Conservation (phyloP, 2,113 vertebrate species). For the Malurus elegans region DNA sequence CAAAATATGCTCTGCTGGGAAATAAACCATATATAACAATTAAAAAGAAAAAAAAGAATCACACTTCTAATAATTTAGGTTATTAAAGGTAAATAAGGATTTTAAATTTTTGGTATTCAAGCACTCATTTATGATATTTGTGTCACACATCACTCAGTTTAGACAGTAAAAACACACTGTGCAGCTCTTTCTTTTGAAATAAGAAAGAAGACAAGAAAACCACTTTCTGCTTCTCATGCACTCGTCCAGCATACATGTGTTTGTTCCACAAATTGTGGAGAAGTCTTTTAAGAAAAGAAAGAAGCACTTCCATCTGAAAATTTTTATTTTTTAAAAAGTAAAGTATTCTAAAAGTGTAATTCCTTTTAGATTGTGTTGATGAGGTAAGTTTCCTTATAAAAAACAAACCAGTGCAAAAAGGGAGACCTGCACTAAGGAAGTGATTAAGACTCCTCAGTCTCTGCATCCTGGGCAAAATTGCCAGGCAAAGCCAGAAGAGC, state of each 20-base stretch:
- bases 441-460: neutral
- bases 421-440: neutral
- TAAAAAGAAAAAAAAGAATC: neutral
- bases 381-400: neutral
- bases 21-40: slow-evolving; percentile 11
- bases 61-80: neutral
- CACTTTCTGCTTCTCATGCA: neutral
- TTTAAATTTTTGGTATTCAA: neutral
- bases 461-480: neutral
- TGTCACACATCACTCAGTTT: neutral
- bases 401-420: neutral
- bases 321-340: neutral
- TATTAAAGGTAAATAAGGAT: neutral
- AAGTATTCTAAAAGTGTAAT: neutral
- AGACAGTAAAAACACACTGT: neutral
- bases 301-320: neutral
- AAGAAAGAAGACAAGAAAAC: neutral
- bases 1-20: slow-evolving; percentile 12
- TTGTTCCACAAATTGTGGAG: neutral
- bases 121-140: neutral
- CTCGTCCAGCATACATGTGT: neutral
- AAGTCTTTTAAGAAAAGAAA: neutral
- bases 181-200: neutral
- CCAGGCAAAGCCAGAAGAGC: neutral
- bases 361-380: neutral